phyloP scores from a whole-genome alignment of 2,888 invertebrate genomes.

The Calliphora vomitoria region DNA sequence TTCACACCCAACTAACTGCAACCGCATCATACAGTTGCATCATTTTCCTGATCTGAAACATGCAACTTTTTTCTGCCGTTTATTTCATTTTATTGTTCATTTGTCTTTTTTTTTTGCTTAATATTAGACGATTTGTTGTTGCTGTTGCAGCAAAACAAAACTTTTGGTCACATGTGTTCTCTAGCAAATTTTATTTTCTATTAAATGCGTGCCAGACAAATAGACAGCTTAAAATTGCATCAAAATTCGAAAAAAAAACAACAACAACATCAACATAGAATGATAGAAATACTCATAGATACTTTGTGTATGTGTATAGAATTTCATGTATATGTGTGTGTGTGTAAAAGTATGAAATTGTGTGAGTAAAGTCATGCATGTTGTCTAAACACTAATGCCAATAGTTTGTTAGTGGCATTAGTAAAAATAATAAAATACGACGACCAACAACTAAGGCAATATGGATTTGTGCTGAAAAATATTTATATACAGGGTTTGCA shows the following conservation, averaged over 20 bases:
- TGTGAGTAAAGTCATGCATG: background rate
- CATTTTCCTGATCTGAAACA: constrained; percentile 33
- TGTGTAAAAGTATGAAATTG: background rate
- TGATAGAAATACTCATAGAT: constrained; percentile 15
- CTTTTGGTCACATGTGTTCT: constrained; percentile 66
- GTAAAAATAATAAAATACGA: constrained; percentile 22
- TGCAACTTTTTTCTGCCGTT: constrained; percentile 13
- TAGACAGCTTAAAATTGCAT: constrained; percentile 70
- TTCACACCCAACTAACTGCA: background rate
- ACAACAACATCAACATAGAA: background rate
- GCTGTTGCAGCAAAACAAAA: constrained; percentile 44
- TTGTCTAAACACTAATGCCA: constrained; percentile 39
- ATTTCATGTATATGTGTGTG: background rate
- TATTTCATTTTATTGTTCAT: constrained; percentile 45
- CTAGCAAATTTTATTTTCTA: constrained; percentile 62
- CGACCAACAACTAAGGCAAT: background rate
- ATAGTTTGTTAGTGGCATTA: constrained; percentile 36
- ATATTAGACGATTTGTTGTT: constrained; percentile 33
- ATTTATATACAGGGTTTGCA: background rate
- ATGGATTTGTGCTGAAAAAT: constrained; percentile 16
- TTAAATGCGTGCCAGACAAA: constrained; percentile 71
- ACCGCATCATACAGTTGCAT: constrained; percentile 48
- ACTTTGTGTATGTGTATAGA: background rate
- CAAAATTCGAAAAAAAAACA: constrained; percentile 17
- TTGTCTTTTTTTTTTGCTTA: constrained; percentile 9